Conservation (phyloP, 2,113 vertebrate genomes). For the Rana temporaria region DNA sequence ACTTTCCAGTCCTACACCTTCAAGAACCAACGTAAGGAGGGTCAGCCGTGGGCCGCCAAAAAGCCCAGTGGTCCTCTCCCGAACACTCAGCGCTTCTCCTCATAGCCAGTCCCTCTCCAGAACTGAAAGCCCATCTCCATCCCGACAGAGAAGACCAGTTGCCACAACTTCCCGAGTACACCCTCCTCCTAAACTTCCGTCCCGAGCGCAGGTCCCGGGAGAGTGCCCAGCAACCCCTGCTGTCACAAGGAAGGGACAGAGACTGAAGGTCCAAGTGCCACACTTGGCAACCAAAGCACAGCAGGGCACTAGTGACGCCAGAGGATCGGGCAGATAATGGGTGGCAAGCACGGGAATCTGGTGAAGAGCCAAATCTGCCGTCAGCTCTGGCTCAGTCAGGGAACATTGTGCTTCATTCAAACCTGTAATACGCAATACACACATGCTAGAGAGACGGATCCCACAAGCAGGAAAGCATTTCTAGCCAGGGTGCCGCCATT, state of each 20-base stretch:
- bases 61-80: conserved; percentile 69
- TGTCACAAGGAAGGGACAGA: conserved; percentile 72
- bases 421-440: conserved; percentile 18
- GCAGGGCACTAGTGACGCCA: conserved; percentile 74
- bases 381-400: not conserved
- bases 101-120: conserved; percentile 77
- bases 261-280: conserved; percentile 77
- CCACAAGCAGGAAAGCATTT: not conserved
- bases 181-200: conserved; percentile 71
- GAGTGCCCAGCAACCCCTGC: conserved; percentile 73
- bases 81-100: conserved; percentile 81
- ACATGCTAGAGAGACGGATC: not conserved
- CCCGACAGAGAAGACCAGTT: conserved; percentile 74
- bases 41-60: conserved; percentile 69
- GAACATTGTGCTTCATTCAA: conserved; percentile 23
- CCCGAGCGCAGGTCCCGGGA: conserved; percentile 72
- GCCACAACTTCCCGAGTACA: conserved; percentile 66
- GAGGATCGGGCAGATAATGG: conserved; percentile 85
- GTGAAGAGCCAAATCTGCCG: not conserved
- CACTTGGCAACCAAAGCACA: conserved; percentile 79
- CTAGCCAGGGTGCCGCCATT: not conserved
- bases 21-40: conserved; percentile 73
- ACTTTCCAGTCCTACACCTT: conserved; percentile 61
- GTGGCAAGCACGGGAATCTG: no score
- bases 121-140: conserved; percentile 87